Conservation (phyloP, 1,140 invertebrate genomes). For the silkworm (Bombyx mori) region ASM3026992v2 NC_085116.1:15932501-15933000, state of each 20-base stretch:
- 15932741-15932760: slow-evolving; percentile 1
- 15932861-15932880: slow-evolving; percentile 72
- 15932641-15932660: too few species aligned
- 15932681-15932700: neutral
- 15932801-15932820: slow-evolving; percentile 74
- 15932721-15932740: neutral
- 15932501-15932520: too few species aligned
- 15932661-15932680: too few species aligned
- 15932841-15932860: slow-evolving; percentile 72
- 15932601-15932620: too few species aligned
- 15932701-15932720: slow-evolving; percentile 10
- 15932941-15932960: too few species aligned
- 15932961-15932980: too few species aligned
- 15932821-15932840: slow-evolving; percentile 71
- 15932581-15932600: too few species aligned
- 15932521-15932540: too few species aligned
- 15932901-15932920: slow-evolving; percentile 16
- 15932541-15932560: too few species aligned
- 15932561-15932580: too few species aligned
- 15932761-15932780: slow-evolving; percentile 64
- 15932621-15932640: too few species aligned
- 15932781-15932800: slow-evolving; percentile 76
- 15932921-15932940: slow-evolving; percentile 2
- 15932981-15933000: too few species aligned
- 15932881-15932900: slow-evolving; percentile 78